Base-by-base conservation (phyloP, 1,140 invertebrate species). In the Proales similis region DNA sequence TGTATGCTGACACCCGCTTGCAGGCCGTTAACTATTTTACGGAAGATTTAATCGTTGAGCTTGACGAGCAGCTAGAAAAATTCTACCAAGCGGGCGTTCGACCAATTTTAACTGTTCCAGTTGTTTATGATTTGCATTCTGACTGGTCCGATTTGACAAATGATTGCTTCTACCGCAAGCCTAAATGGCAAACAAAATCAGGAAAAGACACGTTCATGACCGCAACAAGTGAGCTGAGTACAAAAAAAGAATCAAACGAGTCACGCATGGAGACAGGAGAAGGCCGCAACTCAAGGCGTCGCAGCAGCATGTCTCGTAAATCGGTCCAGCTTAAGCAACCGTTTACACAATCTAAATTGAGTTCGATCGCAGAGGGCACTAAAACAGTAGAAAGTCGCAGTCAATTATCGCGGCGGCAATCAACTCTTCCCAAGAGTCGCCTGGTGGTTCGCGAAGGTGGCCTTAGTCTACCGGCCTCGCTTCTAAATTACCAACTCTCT, bases 111-210 rank as follows among this genome's bases (percentile, higher is more conserved):
- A 36, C 51, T 2, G 51, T 36, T 24, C 33, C 39, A 22, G 20
- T 57, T 12, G 45, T 57, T 2, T 57, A 42, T 20, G 51, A 57
- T n/a, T n/a, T 39, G 2, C 51, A 57, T 26, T 57, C 51, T 17
- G 51, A 57, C 27, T 57, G 51, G 51, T 42, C 51, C 17, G 51
- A 57, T 42, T 57, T 57, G 27, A 57, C 51, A 26, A 42, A 57
- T 42, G 29, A 26, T 12, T 57, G 51, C 11, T 4, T 29, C n/a
- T 43, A 57, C 22, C 20, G 12, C 2, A 57, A n/a, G 7, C 51
- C 51, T n/a, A 24, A 17, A 5, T 57, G 51, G 51, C 51, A 57
- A 29, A 57, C 51, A n/a, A 57, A 57, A 26, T 42, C 39, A 42
- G 51, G 51, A 3, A 36, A 42, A 6, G 51, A 57, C n/a, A n/a